Base-by-base conservation (phyloP, 1,140 invertebrate genomes). In the Teleogryllus occipitalis region DNA sequence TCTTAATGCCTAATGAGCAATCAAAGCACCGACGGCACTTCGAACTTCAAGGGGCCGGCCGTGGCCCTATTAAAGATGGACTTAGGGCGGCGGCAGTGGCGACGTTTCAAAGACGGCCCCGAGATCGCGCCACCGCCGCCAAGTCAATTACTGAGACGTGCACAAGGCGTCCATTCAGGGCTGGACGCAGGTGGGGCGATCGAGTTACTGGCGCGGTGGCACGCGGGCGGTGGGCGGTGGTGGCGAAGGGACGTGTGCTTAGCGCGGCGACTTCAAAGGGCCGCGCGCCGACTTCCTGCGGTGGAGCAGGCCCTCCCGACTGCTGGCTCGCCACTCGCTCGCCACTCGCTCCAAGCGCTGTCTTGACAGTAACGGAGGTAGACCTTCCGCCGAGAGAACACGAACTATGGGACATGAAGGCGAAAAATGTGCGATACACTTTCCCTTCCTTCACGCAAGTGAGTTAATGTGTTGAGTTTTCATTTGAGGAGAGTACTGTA, bases 131-230 rank as follows among this genome's bases (percentile, higher is more conserved):
- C 18, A 65, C 54, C 54, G 54, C 54, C 18, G 54, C 54, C 54
- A 65, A 65, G 54, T 65, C 54, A 65, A 65, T 65, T 65, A 65
- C 54, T 65, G 54, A 65, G 54, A 65, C 54, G 54, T 18, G 54
- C 54, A 65, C 54, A 65, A 65, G 54, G 54, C 54, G 54, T 65
- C 54, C 54, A 65, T 65, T 65, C 54, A 65, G 54, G 18, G 54
- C 54, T 65, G 54, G 54, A 65, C 54, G 54, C 54, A 65, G 54
- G 54, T 65, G 54, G 54, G 54, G 54, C 54, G 54, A 65, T 65
- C 54, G 54, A 65, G 18, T 65, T 65, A 65, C 54, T 65, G 54
- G 18, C 54, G 54, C 10, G 10, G 54, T 18, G 54, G 54, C 54
- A 7, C 54, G 54, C 8, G 18, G 54, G 10, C 54, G 54, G 18